These are phyloP conservation scores for Ictalurus furcatus DNA, from an alignment of 2,113 vertebrate genomes.

Conservation along the genomic window DNA sequence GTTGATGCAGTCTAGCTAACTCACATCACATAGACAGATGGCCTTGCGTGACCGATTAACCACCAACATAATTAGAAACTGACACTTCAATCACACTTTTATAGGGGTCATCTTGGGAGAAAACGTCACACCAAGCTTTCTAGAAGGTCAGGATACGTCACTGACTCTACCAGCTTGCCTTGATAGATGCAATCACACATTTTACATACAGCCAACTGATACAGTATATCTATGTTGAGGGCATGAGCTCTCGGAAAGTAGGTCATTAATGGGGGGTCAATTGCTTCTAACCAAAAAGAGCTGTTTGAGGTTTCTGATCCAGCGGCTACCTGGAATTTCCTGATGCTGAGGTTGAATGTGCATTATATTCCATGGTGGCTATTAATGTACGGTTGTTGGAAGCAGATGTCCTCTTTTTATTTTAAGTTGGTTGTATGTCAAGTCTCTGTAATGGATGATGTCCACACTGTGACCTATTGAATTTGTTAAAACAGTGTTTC, in stretches of 20 bases:
- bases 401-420: not conserved
- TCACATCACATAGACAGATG: slow-evolving; percentile 11
- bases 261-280: not conserved
- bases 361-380: not conserved
- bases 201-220: slow-evolving; percentile 1
- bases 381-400: not conserved
- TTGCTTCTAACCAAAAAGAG: not conserved
- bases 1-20: not conserved
- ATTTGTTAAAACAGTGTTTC: not conserved
- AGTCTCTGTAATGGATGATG: not conserved
- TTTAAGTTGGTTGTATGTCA: not conserved
- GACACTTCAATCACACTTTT: not conserved
- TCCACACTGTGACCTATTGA: not conserved
- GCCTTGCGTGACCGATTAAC: not conserved
- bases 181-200: not conserved
- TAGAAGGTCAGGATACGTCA: not conserved
- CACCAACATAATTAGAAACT: slow-evolving; percentile 8
- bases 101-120: not conserved
- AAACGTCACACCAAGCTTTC: not conserved
- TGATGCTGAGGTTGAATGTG: not conserved
- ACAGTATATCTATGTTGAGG: not conserved
- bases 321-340: not conserved
- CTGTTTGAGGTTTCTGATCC: not conserved
- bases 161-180: not conserved
- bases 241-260: not conserved